These are phyloP conservation scores for Entomobrya proxima DNA, from an alignment of 2,888 invertebrate species.

Conservation along the genomic window DNA sequence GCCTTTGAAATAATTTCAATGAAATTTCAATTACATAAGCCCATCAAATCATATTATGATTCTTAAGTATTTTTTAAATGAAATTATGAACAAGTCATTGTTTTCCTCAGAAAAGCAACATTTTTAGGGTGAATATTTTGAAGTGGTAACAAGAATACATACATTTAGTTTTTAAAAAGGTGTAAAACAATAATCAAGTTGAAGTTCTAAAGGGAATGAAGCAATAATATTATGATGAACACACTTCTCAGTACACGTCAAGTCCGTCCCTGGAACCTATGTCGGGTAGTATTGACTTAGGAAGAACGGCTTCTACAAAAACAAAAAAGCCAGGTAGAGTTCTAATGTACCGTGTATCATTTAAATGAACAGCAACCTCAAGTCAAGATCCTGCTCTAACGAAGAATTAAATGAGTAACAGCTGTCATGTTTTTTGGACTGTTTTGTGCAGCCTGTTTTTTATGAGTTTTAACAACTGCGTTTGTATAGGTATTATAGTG, in stretches of 20 bases:
- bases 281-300: neutral
- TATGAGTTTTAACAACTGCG: constrained; percentile 15
- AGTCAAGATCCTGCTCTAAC: neutral
- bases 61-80: no score
- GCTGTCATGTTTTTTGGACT: constrained; percentile 23
- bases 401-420: constrained; percentile 35
- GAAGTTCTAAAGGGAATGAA: no score
- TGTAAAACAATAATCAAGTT: no score
- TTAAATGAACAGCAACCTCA: constrained; percentile 21
- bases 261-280: neutral
- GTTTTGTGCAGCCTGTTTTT: neutral
- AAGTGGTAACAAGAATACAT: no score
- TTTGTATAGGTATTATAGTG: neutral
- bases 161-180: no score
- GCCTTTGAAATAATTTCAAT: no score
- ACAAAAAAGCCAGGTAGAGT: constrained; percentile 3
- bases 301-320: neutral
- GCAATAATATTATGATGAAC: no score
- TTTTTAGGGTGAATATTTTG: no score
- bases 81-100: no score
- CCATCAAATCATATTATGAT: no score
- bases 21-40: no score
- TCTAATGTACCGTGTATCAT: neutral
- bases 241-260: neutral
- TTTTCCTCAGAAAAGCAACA: no score